A percentile compares a stretch with the other conserved stretches of the same genome.
These are phyloP conservation scores for Cuniculus paca DNA, from an alignment of 2,797 vertebrate species.

Conservation along the genomic window DNA sequence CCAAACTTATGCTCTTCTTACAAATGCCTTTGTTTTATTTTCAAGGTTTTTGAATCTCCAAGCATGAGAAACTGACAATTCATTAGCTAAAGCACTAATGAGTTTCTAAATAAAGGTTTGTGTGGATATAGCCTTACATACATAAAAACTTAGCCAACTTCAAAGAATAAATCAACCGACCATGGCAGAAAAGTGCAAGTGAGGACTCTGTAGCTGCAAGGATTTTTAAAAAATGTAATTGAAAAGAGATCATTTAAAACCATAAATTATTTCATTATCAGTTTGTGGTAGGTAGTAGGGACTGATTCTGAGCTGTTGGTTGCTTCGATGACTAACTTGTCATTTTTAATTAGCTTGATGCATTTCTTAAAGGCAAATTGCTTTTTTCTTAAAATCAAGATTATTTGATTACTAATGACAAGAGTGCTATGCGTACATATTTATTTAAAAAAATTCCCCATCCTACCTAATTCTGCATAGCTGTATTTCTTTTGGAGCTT, in stretches of 20 bases:
- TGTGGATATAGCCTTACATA: neutral
- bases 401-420: slow-evolving; percentile 89
- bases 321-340: slow-evolving; percentile 88
- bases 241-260: slow-evolving; percentile 76
- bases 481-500: slow-evolving; percentile 84
- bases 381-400: slow-evolving; percentile 88
- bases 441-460: slow-evolving; percentile 84
- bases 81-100: slow-evolving; percentile 44
- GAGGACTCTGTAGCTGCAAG: slow-evolving; percentile 23
- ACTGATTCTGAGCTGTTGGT: slow-evolving; percentile 79
- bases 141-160: slow-evolving; percentile 38
- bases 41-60: slow-evolving; percentile 28
- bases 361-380: slow-evolving; percentile 89
- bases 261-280: slow-evolving; percentile 65
- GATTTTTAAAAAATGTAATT: neutral
- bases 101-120: slow-evolving; percentile 65
- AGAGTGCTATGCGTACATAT: slow-evolving; percentile 86
- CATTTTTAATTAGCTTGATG: slow-evolving; percentile 91
- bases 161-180: neutral
- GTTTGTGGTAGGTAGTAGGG: slow-evolving; percentile 72
- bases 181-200: neutral
- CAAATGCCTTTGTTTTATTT: slow-evolving; percentile 58
- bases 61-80: slow-evolving; percentile 46
- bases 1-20: neutral
- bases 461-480: slow-evolving; percentile 78